Evolutionary conservation across 2,888 invertebrate species (phyloP), one percentile per base, ranked within the genome.

Genomic region (Amblyjoppa proteus): DNA sequence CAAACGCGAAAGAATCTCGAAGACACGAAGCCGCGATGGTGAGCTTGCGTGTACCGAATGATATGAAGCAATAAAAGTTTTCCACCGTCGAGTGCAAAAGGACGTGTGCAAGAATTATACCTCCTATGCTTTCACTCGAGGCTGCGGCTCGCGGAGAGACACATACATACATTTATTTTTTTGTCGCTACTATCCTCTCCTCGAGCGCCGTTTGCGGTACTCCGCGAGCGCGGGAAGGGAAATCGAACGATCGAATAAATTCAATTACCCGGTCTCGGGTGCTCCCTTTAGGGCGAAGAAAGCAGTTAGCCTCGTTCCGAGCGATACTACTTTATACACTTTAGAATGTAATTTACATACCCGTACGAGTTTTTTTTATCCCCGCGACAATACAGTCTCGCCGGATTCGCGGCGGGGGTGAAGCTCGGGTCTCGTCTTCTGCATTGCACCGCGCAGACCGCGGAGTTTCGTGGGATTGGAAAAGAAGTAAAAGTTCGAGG

Each of bases 211-310:
- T 34, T 31, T 34, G 64, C 31, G 64, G 6, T 6, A 31, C 16
- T 64, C 64, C 64, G 34, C 34, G 16, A 34, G 64, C 34, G 45
- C 66, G 45, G 51, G n/a, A 20, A 77, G 79, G 79, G 76, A 83
- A 79, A 85, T 82, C 70, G 51, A 75, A 28, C 76, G 68, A 49
- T 77, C 80, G 61, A 80, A 83, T 80, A 76, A 83, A 85, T 85
- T 85, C 82, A 85, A 85, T 85, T 73, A 83, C 51, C 45, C 61
- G 70, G 20, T 38, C 71, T 66, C 76, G 49, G 66, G 71, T 71
- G 74, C 80, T 70, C 79, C 82, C 85, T 82, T 82, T 82, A 68
- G 79, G 82, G 71, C 79, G 85, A 82, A 76, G 82, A 82, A 85
- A 85, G 79, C 85, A 71, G 82, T 85, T 76, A 71, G 66, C 75